Evolutionary conservation across 2,888 invertebrate genomes (phyloP).

Genomic region (Drosophila siamana): DNA sequence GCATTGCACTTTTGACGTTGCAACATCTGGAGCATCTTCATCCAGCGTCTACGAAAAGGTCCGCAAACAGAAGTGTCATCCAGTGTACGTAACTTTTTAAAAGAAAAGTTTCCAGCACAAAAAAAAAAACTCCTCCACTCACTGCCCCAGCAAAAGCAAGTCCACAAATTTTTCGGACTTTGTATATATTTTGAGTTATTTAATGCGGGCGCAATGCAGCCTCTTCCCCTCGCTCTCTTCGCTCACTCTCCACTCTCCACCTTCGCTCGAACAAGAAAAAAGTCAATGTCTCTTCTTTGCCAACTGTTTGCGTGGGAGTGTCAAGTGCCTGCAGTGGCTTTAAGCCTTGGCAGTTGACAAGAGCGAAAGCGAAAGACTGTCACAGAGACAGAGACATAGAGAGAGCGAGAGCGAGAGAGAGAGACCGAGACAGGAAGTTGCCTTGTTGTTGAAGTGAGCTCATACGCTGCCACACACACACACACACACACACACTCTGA

Average conservation of each 20-base stretch:
- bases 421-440: background rate
- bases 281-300: slow-evolving; percentile 39
- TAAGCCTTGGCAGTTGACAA: slow-evolving; percentile 21
- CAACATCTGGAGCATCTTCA: slow-evolving; percentile 65
- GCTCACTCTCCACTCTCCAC: too few relatives aligned
- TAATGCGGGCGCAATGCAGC: slow-evolving; percentile 60
- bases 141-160: background rate
- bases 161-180: slow-evolving; percentile 43
- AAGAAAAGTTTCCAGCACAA: slow-evolving; percentile 78
- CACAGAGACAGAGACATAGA: background rate
- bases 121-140: slow-evolving; percentile 7
- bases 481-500: too few relatives aligned
- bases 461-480: background rate
- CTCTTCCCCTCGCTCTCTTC: slow-evolving; percentile 37
- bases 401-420: background rate
- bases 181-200: slow-evolving; percentile 57
- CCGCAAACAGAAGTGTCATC: slow-evolving; percentile 70
- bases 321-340: slow-evolving; percentile 36
- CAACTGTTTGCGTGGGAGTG: slow-evolving; percentile 33
- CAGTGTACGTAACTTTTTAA: slow-evolving; percentile 79
- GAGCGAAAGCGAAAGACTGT: background rate
- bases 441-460: slow-evolving; percentile 3
- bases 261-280: slow-evolving; percentile 27
- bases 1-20: slow-evolving; percentile 76
- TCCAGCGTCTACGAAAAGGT: slow-evolving; percentile 20